Conservation (phyloP, 2,113 vertebrate species). For the Monarcha castaneiventris region DNA sequence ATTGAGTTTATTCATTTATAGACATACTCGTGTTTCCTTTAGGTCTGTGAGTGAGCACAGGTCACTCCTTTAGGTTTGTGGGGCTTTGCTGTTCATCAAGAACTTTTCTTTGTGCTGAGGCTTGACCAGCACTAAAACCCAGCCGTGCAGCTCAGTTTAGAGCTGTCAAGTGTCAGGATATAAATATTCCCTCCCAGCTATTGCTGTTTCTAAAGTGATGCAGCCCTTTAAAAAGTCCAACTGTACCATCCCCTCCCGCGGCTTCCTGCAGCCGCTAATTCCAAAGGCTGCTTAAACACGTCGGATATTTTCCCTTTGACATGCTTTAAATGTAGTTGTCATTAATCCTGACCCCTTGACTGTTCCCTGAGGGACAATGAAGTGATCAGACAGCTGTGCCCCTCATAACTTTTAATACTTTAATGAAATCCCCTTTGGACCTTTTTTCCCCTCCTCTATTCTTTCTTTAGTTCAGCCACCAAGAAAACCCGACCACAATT, state of each 20-base stretch:
- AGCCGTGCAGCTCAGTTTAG: background rate
- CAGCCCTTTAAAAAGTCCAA: constrained; percentile 6
- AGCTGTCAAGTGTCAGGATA: background rate
- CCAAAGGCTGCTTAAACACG: constrained; percentile 42
- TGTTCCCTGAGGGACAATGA: constrained; percentile 49
- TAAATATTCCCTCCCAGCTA: constrained; percentile 25
- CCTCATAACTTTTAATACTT: constrained; percentile 61
- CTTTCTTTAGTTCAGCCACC: constrained; percentile 56
- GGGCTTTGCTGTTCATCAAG: background rate
- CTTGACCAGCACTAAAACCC: background rate
- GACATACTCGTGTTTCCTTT: accelerated
- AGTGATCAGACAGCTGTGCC: constrained; percentile 60
- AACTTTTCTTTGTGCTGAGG: background rate
- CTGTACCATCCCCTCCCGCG: background rate
- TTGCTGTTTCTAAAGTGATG: background rate
- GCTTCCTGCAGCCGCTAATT: constrained; percentile 40
- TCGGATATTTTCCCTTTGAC: constrained; percentile 57
- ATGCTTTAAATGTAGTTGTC: constrained; percentile 41
- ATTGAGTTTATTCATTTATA: background rate
- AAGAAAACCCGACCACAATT: constrained; percentile 29
- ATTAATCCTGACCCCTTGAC: constrained; percentile 63
- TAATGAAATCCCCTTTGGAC: constrained; percentile 64
- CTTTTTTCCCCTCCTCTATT: background rate
- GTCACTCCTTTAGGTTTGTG: too few species aligned
- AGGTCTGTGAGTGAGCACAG: background rate